Evolutionary conservation across 1,140 invertebrate species (phyloP), one percentile per base, ranked within the genome.

Genomic region (Tetramorium simillimum): DNA sequence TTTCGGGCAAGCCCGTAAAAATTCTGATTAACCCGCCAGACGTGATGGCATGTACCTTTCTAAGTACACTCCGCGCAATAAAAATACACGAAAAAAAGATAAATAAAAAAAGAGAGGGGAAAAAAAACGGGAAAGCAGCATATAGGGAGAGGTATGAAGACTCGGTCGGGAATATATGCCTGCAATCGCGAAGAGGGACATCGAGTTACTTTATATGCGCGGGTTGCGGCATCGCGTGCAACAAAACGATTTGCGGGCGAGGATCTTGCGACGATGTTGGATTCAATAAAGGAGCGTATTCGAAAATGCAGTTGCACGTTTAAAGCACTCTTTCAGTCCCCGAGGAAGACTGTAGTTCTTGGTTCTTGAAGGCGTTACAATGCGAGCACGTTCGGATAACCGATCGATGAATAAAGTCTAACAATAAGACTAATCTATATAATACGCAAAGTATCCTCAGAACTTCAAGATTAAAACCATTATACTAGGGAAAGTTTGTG

Each of bases 1-100:
- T 90, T 90, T 90, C 86, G 86, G 86, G 53, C 60, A 51, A 46
- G 86, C 73, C 69, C 89, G 88, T 90, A 90, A 90, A 90, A 90
- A 90, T 90, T 90, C 86, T 90, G 89, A 90, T 90, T 90, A 90
- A 90, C 89, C 78, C 76, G 37, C 72, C 77, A 89, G 88, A 84
- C 88, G 88, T 87, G 89, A 90, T 85, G 81, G 85, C 78, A 78
- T 89, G 85, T 49, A 53, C 67, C 53, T 21, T 77, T 65, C 24
- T 65, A 58, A 81, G 53, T 81, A 18, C n/a, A 40, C 16, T 33
- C 40, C 37, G 28, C 3, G 46, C 5, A 21, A 72, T 69, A 86
- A n/a, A 81, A 72, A 81, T 72, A 72, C 43, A 49, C 3, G 28
- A 51, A 81, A 86, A 67, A 67, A 56, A 58, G n/a, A 62, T 67